Conservation (phyloP, 2,888 invertebrate species). For the Agrilus biguttatus region DNA sequence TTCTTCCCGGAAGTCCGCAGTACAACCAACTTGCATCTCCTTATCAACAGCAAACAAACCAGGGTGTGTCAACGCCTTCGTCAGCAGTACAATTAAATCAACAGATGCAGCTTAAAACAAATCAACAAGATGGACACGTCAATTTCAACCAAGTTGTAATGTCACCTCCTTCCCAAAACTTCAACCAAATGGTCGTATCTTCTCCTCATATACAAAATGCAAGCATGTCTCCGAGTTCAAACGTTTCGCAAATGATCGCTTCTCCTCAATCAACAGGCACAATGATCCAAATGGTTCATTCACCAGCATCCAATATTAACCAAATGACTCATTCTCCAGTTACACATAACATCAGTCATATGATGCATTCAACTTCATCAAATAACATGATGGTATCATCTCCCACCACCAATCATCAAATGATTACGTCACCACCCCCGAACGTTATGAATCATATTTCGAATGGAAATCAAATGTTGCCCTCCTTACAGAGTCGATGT, state of each 20-base stretch:
- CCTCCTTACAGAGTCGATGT: constrained; percentile 18
- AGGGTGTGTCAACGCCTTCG: no score
- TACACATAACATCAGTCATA: constrained; percentile 1
- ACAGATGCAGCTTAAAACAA: background rate
- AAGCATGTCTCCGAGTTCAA: constrained; percentile 11
- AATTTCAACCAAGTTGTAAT: constrained; percentile 5
- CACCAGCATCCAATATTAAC: constrained; percentile 14
- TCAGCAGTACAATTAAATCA: background rate
- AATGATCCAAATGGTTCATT: constrained; percentile 16
- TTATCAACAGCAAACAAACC: no score
- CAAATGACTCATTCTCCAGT: constrained; percentile 4
- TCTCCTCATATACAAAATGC: constrained; percentile 7
- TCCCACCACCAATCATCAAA: constrained; percentile 14
- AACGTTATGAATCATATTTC: constrained; percentile 8
- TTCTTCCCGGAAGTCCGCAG: no score
- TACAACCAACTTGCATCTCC: constrained; percentile 1
- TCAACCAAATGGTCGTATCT: constrained; percentile 13
- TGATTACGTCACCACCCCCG: constrained; percentile 11
- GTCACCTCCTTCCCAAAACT: constrained; percentile 11
- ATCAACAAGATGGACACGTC: background rate
- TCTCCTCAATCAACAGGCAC: constrained; percentile 10
- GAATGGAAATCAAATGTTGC: constrained; percentile 15
- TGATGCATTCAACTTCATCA: constrained; percentile 10
- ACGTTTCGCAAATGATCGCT: constrained; percentile 19
- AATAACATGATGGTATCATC: constrained; percentile 13